These are phyloP conservation scores for Cryptocephalus moraei DNA, from an alignment of 2,888 invertebrate species.

Conservation along the genomic window DNA sequence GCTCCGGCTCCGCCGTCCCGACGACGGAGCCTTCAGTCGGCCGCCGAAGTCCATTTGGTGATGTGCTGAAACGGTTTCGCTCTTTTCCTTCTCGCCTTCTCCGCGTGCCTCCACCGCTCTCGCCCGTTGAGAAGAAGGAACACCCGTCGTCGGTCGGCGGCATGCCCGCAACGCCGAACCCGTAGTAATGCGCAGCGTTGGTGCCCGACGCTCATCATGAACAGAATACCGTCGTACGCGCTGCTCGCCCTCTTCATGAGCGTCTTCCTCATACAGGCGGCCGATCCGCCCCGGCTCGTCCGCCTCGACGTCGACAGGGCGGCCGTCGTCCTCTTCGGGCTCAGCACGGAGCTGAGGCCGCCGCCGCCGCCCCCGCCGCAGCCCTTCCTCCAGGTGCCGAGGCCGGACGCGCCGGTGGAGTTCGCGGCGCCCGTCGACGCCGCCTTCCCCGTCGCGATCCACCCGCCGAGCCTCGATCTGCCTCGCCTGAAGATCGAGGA, in stretches of 20 bases:
- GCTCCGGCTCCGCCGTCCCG: conserved; percentile 18
- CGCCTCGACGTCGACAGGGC: conserved; percentile 1
- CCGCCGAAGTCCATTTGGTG: conserved; percentile 33
- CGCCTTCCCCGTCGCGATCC: conserved; percentile 13
- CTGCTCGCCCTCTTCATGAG: conserved; percentile 35
- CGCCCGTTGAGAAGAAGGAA: background rate
- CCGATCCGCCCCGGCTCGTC: conserved; percentile 32
- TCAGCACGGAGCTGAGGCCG: conserved; percentile 8
- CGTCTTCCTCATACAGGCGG: conserved; percentile 36
- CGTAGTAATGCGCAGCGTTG: background rate
- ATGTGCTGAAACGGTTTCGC: conserved; percentile 29
- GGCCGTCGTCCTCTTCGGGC: background rate
- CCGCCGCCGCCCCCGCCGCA: conserved; percentile 9
- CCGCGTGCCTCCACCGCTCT: background rate
- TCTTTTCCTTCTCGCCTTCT: conserved; percentile 18
- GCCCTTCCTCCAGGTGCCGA: conserved; percentile 20
- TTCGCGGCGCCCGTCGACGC: conserved; percentile 30
- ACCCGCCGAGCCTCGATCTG: too few relatives aligned
- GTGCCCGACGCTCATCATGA: conserved; percentile 22
- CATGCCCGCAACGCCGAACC: background rate
- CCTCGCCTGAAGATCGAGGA: background rate
- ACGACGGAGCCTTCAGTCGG: conserved; percentile 27
- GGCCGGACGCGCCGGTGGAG: conserved; percentile 29
- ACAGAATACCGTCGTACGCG: conserved; percentile 33
- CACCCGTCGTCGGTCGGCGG: background rate